These are phyloP conservation scores for Neolamprologus longior DNA, from an alignment of 2,113 vertebrate genomes.

Conservation along the genomic window DNA sequence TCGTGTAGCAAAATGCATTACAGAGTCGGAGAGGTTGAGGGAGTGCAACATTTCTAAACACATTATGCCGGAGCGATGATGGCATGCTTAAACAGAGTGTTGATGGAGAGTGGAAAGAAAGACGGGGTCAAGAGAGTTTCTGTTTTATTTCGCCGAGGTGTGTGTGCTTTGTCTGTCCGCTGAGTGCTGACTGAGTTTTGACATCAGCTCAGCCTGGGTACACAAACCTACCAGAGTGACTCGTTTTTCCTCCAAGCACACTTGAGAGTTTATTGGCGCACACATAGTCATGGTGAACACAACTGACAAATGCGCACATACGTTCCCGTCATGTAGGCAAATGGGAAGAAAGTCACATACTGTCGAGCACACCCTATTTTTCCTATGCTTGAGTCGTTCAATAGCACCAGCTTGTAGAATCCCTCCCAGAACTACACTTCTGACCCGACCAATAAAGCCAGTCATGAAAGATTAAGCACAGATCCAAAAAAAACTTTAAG, in stretches of 20 bases:
- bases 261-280: neutral
- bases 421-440: conserved; percentile 17
- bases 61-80: conserved; percentile 57
- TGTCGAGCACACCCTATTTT: neutral
- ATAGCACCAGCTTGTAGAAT: conserved; percentile 25
- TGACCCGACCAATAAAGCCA: conserved; percentile 37
- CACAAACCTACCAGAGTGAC: conserved; percentile 55
- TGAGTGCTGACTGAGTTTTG: conserved; percentile 63
- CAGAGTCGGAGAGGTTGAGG: conserved; percentile 43
- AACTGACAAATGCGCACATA: neutral
- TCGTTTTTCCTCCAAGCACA: conserved; percentile 9
- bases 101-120: conserved; percentile 57
- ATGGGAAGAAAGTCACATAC: neutral
- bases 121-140: conserved; percentile 57
- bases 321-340: neutral
- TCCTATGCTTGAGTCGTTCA: neutral
- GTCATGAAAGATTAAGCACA: conserved; percentile 56
- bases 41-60: conserved; percentile 71
- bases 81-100: conserved; percentile 59
- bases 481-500: conserved; percentile 43
- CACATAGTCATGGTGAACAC: neutral
- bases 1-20: conserved; percentile 62
- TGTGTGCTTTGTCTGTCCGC: conserved; percentile 46
- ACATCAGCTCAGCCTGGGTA: conserved; percentile 54
- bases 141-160: conserved; percentile 63